Conservation (phyloP, 1,140 invertebrate species). For the Trachymyrmex septentrionalis region DNA sequence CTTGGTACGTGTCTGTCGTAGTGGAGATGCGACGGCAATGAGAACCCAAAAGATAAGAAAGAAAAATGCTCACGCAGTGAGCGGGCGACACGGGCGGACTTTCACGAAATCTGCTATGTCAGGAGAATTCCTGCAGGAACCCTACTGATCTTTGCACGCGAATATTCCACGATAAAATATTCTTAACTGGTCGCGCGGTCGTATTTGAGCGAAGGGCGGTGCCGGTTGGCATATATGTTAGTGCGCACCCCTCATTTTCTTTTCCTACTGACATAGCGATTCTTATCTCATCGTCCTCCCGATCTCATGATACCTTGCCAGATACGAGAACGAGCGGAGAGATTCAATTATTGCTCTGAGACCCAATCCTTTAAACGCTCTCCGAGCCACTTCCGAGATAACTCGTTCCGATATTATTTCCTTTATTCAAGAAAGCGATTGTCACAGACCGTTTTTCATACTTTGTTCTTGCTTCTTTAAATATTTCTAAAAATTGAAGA, state of each 20-base stretch:
- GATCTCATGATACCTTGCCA: slow-evolving; percentile 58
- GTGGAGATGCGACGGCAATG: slow-evolving; percentile 7
- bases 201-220: slow-evolving; percentile 70
- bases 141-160: slow-evolving; percentile 37
- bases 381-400: slow-evolving; percentile 72
- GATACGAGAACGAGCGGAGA: slow-evolving; percentile 54
- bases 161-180: slow-evolving; percentile 82
- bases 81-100: slow-evolving; percentile 12
- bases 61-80: slow-evolving; percentile 68
- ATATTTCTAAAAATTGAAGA: neutral
- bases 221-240: slow-evolving; percentile 66
- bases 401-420: slow-evolving; percentile 62
- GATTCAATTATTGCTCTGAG: slow-evolving; percentile 63
- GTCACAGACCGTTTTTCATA: slow-evolving; percentile 10
- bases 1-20: slow-evolving; percentile 49
- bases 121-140: slow-evolving; percentile 72
- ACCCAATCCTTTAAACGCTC: slow-evolving; percentile 69
- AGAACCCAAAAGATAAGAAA: slow-evolving; percentile 59
- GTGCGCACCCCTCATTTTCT: slow-evolving; percentile 47
- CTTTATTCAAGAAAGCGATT: slow-evolving; percentile 44
- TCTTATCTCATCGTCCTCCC: slow-evolving; percentile 62
- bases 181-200: slow-evolving; percentile 70
- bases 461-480: slow-evolving; percentile 17
- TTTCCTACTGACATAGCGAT: slow-evolving; percentile 53
- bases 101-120: slow-evolving; percentile 73